Conservation (phyloP, 2,113 vertebrate genomes). For the Amblyopsis rosae region DNA sequence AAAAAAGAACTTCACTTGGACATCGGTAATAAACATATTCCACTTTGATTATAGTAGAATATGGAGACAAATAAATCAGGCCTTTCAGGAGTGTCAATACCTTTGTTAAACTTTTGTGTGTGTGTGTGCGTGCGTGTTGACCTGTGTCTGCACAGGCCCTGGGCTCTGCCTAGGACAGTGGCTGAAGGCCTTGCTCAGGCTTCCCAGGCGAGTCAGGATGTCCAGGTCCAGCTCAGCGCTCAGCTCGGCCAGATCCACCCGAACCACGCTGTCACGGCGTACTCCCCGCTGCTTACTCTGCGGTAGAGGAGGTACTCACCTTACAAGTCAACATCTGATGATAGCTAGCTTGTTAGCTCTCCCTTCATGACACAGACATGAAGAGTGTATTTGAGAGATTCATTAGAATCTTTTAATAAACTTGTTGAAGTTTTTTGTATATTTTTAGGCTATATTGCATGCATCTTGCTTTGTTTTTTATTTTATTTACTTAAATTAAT, state of each 20-base stretch:
- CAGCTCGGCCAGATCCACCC: conserved; percentile 74
- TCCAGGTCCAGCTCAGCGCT: conserved; percentile 79
- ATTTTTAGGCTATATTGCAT: too few relatives aligned
- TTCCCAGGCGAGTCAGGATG: conserved; percentile 69
- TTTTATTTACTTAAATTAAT: too few relatives aligned
- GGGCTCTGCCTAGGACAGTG: conserved; percentile 54
- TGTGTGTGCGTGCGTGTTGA: conserved; percentile 9
- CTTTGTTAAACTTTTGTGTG: not conserved
- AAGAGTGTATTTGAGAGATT: not conserved
- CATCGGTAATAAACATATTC: too few relatives aligned
- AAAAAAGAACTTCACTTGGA: too few relatives aligned
- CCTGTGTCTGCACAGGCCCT: conserved; percentile 56
- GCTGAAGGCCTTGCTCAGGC: conserved; percentile 69
- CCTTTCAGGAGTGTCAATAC: not conserved
- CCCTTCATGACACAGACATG: not conserved
- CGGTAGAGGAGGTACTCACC: conserved; percentile 16
- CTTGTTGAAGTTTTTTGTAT: too few relatives aligned
- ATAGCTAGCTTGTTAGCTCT: not conserved
- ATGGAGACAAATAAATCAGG: too few relatives aligned
- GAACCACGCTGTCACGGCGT: conserved; percentile 66
- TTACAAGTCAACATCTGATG: not conserved
- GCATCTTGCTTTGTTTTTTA: too few relatives aligned
- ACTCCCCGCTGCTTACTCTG: conserved; percentile 74
- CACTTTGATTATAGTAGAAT: too few relatives aligned
- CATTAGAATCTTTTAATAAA: too few relatives aligned